Percentiles rank a stretch among this genome's conserved stretches.
These are phyloP conservation scores for Monoplex corrugatus DNA, from an alignment of 2,888 invertebrate genomes.

Conservation along the genomic window DNA sequence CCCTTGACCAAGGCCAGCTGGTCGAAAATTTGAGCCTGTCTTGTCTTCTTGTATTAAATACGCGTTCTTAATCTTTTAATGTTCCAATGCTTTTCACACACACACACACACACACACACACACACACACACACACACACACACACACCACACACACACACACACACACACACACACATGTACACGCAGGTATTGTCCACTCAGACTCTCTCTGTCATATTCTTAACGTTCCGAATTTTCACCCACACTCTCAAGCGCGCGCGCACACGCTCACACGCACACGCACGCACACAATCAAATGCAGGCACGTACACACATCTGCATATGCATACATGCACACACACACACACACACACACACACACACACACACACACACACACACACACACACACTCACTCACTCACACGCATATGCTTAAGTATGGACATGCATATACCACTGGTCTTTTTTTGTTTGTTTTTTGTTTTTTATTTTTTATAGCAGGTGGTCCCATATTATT, in stretches of 20 bases:
- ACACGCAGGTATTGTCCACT: background rate
- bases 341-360: conserved; percentile 19
- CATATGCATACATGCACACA: background rate
- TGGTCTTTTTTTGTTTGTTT: background rate
- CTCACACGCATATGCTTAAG: background rate
- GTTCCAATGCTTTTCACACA: too few species aligned
- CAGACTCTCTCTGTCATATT: background rate
- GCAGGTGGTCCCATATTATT: too few species aligned
- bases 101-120: too few species aligned
- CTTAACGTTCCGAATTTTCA: too few species aligned
- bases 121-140: too few species aligned
- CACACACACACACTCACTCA: background rate
- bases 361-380: conserved; percentile 15
- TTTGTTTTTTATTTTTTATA: background rate
- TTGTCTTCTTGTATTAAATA: too few species aligned
- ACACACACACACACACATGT: background rate
- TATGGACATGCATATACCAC: background rate
- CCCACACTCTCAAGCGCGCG: too few species aligned
- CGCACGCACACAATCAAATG: background rate
- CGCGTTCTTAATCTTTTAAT: too few species aligned
- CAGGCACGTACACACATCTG: background rate
- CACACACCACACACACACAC: background rate
- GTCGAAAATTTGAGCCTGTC: too few species aligned
- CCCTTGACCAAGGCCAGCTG: too few species aligned
- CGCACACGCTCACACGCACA: background rate